Percentiles rank a stretch among this genome's conserved stretches.
Conservation (phyloP, 2,888 invertebrate genomes). For the Lottia gigantea region DNA sequence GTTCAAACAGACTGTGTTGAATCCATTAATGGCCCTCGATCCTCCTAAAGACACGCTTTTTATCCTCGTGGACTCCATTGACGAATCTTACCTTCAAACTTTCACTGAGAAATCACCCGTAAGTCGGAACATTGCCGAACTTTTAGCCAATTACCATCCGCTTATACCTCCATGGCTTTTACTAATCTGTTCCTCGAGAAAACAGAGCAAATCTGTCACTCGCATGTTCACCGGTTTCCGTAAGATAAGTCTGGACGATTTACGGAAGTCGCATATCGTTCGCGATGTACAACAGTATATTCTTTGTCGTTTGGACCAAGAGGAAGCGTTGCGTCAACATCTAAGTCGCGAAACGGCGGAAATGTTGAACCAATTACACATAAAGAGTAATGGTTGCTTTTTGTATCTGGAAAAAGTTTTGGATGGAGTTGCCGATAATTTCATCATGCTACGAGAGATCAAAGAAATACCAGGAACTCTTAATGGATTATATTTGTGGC, state of each 20-base stretch:
- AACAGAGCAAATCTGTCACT: slow-evolving; percentile 81
- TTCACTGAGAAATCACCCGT: slow-evolving; percentile 49
- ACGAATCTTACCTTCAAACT: slow-evolving; percentile 74
- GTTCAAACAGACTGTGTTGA: slow-evolving; percentile 86
- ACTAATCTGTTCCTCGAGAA: slow-evolving; percentile 83
- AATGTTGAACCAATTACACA: slow-evolving; percentile 92
- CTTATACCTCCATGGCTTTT: slow-evolving; percentile 93
- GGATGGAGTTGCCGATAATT: slow-evolving; percentile 92
- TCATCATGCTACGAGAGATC: slow-evolving; percentile 88
- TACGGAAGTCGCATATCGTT: slow-evolving; percentile 83
- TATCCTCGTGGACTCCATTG: slow-evolving; percentile 90
- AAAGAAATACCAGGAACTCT: slow-evolving; percentile 94
- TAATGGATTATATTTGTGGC: slow-evolving; percentile 93
- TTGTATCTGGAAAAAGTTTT: slow-evolving; percentile 68
- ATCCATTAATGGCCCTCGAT: slow-evolving; percentile 86
- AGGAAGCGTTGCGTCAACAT: slow-evolving; percentile 87
- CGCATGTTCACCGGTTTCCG: slow-evolving; percentile 84
- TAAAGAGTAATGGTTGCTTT: slow-evolving; percentile 88
- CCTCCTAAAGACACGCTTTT: slow-evolving; percentile 81
- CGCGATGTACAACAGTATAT: slow-evolving; percentile 96
- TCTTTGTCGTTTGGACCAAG: slow-evolving; percentile 84
- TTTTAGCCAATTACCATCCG: slow-evolving; percentile 89
- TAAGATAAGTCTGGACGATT: slow-evolving; percentile 89
- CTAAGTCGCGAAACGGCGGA: slow-evolving; percentile 92
- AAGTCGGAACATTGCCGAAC: slow-evolving; percentile 72